These are phyloP conservation scores for Paedocypris micromegethes DNA, from an alignment of 2,797 vertebrate species.

Conservation along the genomic window DNA sequence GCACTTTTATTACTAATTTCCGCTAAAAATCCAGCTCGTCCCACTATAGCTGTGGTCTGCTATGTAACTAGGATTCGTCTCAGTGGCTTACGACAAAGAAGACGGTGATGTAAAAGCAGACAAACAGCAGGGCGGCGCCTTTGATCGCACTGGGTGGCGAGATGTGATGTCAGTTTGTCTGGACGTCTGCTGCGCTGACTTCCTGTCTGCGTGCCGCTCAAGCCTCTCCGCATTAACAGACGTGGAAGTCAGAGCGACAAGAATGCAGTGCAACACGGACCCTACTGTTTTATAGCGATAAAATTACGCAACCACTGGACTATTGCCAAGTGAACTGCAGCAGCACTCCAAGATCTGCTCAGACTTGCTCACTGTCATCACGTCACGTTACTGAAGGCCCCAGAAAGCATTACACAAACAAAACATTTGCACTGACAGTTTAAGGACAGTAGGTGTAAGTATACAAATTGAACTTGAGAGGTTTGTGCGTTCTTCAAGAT, in stretches of 20 bases:
- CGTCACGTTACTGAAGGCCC: no score
- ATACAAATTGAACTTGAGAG: no score
- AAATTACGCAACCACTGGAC: slow-evolving; percentile 57
- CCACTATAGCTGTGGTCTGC: slow-evolving; percentile 15
- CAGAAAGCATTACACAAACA: no score
- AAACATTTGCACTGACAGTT: no score
- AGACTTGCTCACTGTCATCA: no score
- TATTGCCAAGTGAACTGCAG: slow-evolving; percentile 34
- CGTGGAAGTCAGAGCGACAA: slow-evolving; percentile 25
- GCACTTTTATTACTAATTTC: slow-evolving; percentile 8
- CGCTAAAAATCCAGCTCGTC: background rate
- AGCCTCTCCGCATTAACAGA: slow-evolving; percentile 27
- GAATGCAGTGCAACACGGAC: slow-evolving; percentile 34
- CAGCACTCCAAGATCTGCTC: no score
- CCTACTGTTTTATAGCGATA: slow-evolving; percentile 54
- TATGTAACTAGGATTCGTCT: slow-evolving; percentile 2
- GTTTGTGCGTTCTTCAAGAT: no score
- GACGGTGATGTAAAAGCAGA: slow-evolving; percentile 52
- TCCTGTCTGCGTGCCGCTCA: slow-evolving; percentile 10
- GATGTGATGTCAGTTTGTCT: slow-evolving; percentile 47
- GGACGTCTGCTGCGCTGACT: slow-evolving; percentile 8
- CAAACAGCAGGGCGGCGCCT: slow-evolving; percentile 60
- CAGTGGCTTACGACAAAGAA: slow-evolving; percentile 55
- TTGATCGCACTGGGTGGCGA: slow-evolving; percentile 68
- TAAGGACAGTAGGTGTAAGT: no score